Percentiles rank a stretch among this genome's conserved stretches.
These are phyloP conservation scores for Triplophysa tibetana DNA, from an alignment of 2,113 vertebrate genomes.

Conservation along the genomic window DNA sequence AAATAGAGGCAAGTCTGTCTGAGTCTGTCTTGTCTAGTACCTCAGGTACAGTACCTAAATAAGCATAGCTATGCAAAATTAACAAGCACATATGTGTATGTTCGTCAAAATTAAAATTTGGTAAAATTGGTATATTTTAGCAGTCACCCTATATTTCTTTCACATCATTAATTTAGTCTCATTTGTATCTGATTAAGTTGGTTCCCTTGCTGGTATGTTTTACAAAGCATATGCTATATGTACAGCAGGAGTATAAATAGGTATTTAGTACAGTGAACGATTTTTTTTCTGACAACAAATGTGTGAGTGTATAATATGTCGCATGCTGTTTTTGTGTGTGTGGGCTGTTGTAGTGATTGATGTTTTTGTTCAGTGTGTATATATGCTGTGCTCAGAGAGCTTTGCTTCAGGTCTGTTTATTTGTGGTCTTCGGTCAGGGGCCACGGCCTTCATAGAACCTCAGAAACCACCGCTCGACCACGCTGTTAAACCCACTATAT, in stretches of 20 bases:
- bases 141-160: no score
- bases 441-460: conserved; percentile 50
- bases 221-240: background rate
- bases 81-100: background rate
- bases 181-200: background rate
- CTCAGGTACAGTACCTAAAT: background rate
- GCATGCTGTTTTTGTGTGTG: conserved; percentile 35
- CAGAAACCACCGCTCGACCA: conserved; percentile 57
- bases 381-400: conserved; percentile 62
- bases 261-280: no score
- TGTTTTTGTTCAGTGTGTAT: conserved; percentile 67
- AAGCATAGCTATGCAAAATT: background rate
- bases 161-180: no score
- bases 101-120: background rate
- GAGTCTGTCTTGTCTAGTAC: background rate
- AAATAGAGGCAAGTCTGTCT: background rate
- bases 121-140: background rate
- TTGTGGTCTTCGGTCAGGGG: conserved; percentile 66
- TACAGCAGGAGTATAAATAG: no score
- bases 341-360: conserved; percentile 62
- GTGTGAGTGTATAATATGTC: conserved; percentile 2
- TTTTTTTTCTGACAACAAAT: background rate
- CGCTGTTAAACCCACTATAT: background rate
- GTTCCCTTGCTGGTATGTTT: background rate
- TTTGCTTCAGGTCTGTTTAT: conserved; percentile 65